These are phyloP conservation scores for Mya arenaria DNA, from an alignment of 1,140 invertebrate genomes.

Conservation along the genomic window DNA sequence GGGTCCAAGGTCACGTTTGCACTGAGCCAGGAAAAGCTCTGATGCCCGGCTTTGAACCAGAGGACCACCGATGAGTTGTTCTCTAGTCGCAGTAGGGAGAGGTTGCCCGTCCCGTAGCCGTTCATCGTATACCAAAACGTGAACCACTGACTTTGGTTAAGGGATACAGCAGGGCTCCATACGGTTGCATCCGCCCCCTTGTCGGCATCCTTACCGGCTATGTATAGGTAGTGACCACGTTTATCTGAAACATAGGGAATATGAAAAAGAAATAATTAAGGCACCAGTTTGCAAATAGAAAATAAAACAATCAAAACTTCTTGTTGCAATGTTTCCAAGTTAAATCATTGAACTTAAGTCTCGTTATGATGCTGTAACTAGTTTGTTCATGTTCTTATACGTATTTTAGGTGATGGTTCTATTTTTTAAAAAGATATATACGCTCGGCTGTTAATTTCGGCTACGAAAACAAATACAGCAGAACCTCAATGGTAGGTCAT, in stretches of 20 bases:
- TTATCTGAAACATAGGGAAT: conserved; percentile 31
- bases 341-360: too few species aligned
- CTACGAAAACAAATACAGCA: too few species aligned
- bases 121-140: conserved; percentile 46
- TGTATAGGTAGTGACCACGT: conserved; percentile 22
- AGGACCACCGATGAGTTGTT: background rate
- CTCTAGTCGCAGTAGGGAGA: background rate
- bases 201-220: conserved; percentile 13
- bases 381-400: too few species aligned
- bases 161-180: background rate
- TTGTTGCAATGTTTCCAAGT: too few species aligned
- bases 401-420: too few species aligned
- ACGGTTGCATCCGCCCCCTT: conserved; percentile 6
- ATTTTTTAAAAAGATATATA: too few species aligned
- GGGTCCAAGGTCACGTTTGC: background rate
- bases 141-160: background rate
- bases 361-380: too few species aligned
- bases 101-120: conserved; percentile 4
- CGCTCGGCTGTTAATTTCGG: too few species aligned
- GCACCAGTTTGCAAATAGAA: too few species aligned
- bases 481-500: too few species aligned
- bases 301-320: too few species aligned
- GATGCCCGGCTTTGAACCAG: conserved; percentile 17
- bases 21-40: conserved; percentile 12
- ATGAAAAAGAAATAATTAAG: too few species aligned